Evolutionary conservation across 2,888 invertebrate species (phyloP), one percentile per base, ranked within the genome.

Genomic region (Tribolium freemani): DNA sequence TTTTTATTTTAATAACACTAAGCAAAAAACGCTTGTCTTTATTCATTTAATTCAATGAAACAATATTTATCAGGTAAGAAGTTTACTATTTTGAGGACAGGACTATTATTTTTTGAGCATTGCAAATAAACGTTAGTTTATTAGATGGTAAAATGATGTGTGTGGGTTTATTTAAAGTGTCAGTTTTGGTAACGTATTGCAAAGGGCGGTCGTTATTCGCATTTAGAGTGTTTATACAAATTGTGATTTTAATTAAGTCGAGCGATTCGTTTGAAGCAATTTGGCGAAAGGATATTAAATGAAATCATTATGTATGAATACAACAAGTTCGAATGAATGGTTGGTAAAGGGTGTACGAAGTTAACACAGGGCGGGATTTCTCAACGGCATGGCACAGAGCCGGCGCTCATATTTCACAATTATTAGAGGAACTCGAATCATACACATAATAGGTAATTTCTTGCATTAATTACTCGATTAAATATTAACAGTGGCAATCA

Each of bases 401-500:
- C 74, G 78, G 78, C 76, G 81, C 83, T 85, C 84, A 84, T 86
- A 86, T 86, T 86, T 86, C 86, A 86, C 86, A 86, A 86, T 87
- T 86, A 87, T 85, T 84, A 84, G 84, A 84, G 85, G 84, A 83
- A 84, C 85, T 86, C 85, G 86, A 87, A 87, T 87, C 86, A 86
- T 86, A 86, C 86, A 84, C 86, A 87, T 87, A 87, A 87, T 87
- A 87, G 87, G 87, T 87, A 87, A 87, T 87, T 87, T 87, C 87
- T 87, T 87, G 87, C 87, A 87, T 87, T 87, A 87, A 87, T 87
- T 87, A 87, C 86, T 86, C 85, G 85, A 85, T 87, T 86, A 87
- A 87, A 85, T 86, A 87, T 87, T 87, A 84, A 87, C 84, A 83
- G 80, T 85, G 84, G 87, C 87, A 87, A 87, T 87, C 87, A 87